These are phyloP conservation scores for Mechanitis mazaeus DNA, from an alignment of 2,888 invertebrate species.

Conservation along the genomic window DNA sequence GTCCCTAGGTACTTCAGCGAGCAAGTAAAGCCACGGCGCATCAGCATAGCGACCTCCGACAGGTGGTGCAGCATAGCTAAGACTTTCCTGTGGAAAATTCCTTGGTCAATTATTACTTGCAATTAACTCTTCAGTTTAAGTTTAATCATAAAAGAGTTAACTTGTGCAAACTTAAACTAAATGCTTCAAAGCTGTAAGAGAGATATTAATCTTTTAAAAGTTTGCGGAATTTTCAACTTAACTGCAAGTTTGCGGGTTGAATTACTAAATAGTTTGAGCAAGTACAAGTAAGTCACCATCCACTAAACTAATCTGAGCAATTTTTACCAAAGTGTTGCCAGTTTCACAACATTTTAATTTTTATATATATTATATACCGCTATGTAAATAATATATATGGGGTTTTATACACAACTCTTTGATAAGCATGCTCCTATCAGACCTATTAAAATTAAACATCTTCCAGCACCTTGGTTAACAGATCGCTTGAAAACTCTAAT, in stretches of 20 bases:
- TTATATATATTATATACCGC: too few species aligned
- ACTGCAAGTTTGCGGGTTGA: not conserved
- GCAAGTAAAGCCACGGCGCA: conserved; percentile 62
- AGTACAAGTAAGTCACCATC: not conserved
- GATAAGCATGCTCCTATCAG: too few species aligned
- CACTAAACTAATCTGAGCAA: not conserved
- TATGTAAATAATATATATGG: too few species aligned
- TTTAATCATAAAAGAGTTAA: too few species aligned
- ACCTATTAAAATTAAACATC: too few species aligned
- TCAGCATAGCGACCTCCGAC: conserved; percentile 70
- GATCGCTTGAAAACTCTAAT: too few species aligned
- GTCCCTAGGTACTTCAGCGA: conserved; percentile 61
- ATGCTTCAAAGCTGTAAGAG: not conserved
- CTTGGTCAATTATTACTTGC: not conserved
- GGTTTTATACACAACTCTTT: too few species aligned
- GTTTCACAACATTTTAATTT: too few species aligned
- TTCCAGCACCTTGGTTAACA: too few species aligned
- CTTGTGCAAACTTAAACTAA: too few species aligned
- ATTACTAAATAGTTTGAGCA: not conserved
- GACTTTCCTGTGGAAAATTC: conserved; percentile 44
- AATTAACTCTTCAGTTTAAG: not conserved
- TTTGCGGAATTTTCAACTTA: not conserved
- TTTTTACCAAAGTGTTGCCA: not conserved
- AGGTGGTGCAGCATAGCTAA: conserved; percentile 70
- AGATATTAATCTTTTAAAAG: not conserved